Percentiles rank a stretch among this genome's conserved stretches.
These are phyloP conservation scores for Forbesichthys agassizii DNA, from an alignment of 2,113 vertebrate species.

Conservation along the genomic window DNA sequence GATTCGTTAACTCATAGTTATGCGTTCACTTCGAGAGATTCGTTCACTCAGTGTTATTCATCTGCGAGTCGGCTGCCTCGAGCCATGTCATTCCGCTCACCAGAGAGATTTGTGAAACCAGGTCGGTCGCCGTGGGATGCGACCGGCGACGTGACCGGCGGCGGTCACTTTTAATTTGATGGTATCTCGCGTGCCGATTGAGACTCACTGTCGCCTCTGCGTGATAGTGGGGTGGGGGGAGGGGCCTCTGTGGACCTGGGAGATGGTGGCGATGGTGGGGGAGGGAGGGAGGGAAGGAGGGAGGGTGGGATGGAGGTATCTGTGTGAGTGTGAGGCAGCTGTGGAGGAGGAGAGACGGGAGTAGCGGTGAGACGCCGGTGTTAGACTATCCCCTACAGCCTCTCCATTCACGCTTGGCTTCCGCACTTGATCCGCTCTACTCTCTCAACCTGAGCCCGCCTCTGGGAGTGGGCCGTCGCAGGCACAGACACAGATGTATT, in stretches of 20 bases:
- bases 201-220: constrained; percentile 11
- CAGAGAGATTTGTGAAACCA: constrained; percentile 20
- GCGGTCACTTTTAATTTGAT: constrained; percentile 40
- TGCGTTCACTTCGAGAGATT: too few relatives aligned
- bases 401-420: constrained; percentile 49
- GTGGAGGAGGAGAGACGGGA: constrained; percentile 3
- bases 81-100: constrained; percentile 5
- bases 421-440: constrained; percentile 49
- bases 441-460: constrained; percentile 32
- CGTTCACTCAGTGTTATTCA: too few relatives aligned
- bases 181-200: constrained; percentile 11
- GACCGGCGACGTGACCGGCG: constrained; percentile 25
- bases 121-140: constrained; percentile 2
- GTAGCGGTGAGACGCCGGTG: constrained; percentile 14
- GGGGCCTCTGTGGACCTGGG: constrained; percentile 9
- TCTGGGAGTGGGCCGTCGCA: constrained; percentile 14
- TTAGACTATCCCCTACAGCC: constrained; percentile 34
- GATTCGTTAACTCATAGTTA: too few relatives aligned
- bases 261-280: background rate
- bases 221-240: background rate
- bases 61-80: background rate
- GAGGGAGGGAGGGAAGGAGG: constrained; percentile 29
- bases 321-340: constrained; percentile 22
- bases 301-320: constrained; percentile 1
- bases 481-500: constrained; percentile 21